Conservation (phyloP, 2,888 invertebrate species). For the Herminia tarsipennalis region DNA sequence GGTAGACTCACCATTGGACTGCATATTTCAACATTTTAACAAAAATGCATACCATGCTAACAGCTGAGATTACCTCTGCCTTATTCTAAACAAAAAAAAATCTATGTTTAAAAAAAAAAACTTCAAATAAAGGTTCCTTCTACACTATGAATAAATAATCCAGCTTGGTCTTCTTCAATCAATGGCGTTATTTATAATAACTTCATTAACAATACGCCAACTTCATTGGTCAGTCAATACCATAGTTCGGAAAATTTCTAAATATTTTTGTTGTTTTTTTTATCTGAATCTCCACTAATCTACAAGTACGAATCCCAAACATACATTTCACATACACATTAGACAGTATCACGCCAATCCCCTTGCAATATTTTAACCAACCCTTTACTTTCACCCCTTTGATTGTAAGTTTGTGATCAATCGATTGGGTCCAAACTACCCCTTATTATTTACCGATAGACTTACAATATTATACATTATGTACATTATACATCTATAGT, state of each 20-base stretch:
- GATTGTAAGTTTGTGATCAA: constrained; percentile 62
- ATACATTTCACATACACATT: constrained; percentile 42
- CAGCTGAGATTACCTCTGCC: no score
- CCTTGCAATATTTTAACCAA: constrained; percentile 79
- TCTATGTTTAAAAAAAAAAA: no score
- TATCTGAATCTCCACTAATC: constrained; percentile 20
- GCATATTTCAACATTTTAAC: no score
- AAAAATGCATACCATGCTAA: no score
- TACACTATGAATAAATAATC: no score
- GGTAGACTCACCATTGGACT: no score
- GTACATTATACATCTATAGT: background rate
- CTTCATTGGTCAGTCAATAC: no score
- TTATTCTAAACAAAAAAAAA: no score
- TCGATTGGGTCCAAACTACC: constrained; percentile 75
- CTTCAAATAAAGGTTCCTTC: no score
- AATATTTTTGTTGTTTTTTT: background rate
- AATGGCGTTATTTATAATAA: no score
- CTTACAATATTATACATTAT: constrained; percentile 33
- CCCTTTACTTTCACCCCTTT: constrained; percentile 70
- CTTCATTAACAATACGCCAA: no score
- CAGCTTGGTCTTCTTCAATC: no score
- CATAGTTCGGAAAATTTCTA: background rate
- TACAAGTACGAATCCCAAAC: constrained; percentile 33
- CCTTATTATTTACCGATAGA: constrained; percentile 75
- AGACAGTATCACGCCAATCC: constrained; percentile 49